Evolutionary conservation across 2,797 vertebrate species (phyloP), one percentile per base, ranked within the genome.

Genomic region (Scolopax rusticola): DNA sequence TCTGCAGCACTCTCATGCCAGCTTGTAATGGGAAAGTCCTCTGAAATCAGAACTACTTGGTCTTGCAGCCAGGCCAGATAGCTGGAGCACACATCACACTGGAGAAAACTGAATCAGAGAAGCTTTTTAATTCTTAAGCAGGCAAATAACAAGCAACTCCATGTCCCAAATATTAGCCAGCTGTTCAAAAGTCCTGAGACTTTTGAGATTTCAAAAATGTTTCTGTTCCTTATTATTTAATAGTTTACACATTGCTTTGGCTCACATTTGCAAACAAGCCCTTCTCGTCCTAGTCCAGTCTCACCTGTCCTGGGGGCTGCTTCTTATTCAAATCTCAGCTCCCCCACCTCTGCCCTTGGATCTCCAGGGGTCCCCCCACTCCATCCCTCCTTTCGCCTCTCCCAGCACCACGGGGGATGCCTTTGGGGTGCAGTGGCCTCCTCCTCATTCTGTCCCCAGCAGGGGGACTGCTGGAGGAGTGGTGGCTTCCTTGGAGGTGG

Each of bases 391-490:
- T 48, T 45, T 60, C 17, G 4, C 17, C 6, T 41, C 33, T 63
- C 33, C 25, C 56, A 63, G 23, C 21, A 38, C 2, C 32, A 57
- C 2, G 0, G 9, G 11, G 0, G 1, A 15, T 50, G 60, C 13
- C 32, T 48, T 23, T 25, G 16, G 36, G 14, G 8, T 76, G n/a
- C 27, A 8, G 4, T 0, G 0, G 19, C 8, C n/a, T 53, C 8
- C n/a, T 53, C 8, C 43, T 84, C 32, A 67, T 78, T 40, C 60
- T 59, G 51, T 59, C 56, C 36, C 36, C 36, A 36, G 36, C 36
- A 36, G 36, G 36, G 36, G 36, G 36, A 36, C 36, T 36, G 36
- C 36, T 2, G 4, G 11, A 56, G 60, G 19, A 33, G 8, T 0
- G 0, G 13, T 24, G 54, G 9, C 25, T 76, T 65, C 54, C 53